Percentiles rank a stretch among this genome's conserved stretches.
These are phyloP conservation scores for Andrena praecox DNA, from an alignment of 2,888 invertebrate genomes.

Conservation along the genomic window DNA sequence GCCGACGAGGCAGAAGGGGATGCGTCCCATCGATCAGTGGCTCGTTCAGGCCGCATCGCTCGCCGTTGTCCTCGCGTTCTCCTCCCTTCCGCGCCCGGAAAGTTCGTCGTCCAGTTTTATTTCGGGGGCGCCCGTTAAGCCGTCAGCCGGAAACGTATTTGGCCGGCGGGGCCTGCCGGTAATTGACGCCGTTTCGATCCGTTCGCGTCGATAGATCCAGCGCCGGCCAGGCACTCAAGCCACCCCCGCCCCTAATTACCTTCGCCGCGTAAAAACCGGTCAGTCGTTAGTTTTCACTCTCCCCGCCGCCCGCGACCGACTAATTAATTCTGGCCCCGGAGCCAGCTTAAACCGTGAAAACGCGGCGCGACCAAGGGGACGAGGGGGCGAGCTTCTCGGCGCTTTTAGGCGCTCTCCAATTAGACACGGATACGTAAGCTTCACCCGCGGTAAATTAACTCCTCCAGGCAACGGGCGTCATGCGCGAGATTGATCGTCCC, in stretches of 20 bases:
- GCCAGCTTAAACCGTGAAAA: constrained; percentile 65
- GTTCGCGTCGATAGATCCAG: constrained; percentile 46
- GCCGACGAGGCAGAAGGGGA: constrained; percentile 15
- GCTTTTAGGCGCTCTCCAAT: constrained; percentile 65
- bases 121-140: constrained; percentile 46
- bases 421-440: constrained; percentile 72
- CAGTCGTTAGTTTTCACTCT: constrained; percentile 59
- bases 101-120: constrained; percentile 53
- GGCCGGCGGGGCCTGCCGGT: constrained; percentile 44
- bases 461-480: constrained; percentile 65
- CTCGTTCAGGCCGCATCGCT: constrained; percentile 51
- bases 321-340: constrained; percentile 67
- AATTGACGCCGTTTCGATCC: constrained; percentile 73
- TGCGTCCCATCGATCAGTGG: constrained; percentile 69
- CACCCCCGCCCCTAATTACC: constrained; percentile 57
- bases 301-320: constrained; percentile 27
- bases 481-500: constrained; percentile 72
- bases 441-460: constrained; percentile 70
- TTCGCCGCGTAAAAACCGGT: constrained; percentile 44
- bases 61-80: constrained; percentile 16
- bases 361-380: constrained; percentile 4
- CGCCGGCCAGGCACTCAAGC: constrained; percentile 23
- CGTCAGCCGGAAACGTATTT: constrained; percentile 56
- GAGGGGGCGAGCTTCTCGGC: constrained; percentile 14
- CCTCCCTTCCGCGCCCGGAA: constrained; percentile 10